Conservation (phyloP, 2,797 vertebrate genomes). For the Sebastes paucispinis region DNA sequence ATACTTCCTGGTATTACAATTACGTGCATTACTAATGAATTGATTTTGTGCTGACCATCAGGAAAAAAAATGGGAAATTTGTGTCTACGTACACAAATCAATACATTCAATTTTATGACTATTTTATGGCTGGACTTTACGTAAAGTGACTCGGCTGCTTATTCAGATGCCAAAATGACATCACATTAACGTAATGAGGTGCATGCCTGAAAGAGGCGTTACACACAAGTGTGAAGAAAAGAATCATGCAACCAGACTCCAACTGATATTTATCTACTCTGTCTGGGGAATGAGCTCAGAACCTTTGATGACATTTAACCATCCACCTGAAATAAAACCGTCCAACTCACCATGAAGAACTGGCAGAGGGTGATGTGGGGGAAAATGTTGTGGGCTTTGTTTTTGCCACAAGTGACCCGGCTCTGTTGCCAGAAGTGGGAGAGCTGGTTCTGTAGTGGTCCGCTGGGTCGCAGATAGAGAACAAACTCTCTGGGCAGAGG, state of each 20-base stretch:
- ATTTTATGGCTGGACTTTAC: neutral
- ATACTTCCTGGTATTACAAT: no score
- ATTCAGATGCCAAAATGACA: neutral
- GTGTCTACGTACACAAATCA: no score
- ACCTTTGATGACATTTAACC: neutral
- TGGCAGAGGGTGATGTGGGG: slow-evolving; percentile 98
- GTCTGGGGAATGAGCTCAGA: neutral
- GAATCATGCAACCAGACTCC: neutral
- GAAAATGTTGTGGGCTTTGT: slow-evolving; percentile 98
- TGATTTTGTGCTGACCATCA: no score
- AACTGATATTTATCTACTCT: neutral
- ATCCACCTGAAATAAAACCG: neutral
- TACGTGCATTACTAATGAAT: fast-evolving
- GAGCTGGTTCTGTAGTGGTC: slow-evolving; percentile 93
- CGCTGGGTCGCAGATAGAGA: slow-evolving; percentile 93
- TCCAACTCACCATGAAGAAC: slow-evolving; percentile 93
- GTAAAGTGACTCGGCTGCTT: neutral
- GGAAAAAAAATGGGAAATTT: no score
- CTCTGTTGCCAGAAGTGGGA: slow-evolving; percentile 97
- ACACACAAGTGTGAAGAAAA: neutral
- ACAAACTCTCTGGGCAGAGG: slow-evolving; percentile 93
- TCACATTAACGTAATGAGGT: neutral
- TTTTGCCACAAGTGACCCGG: slow-evolving; percentile 93
- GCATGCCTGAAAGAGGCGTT: neutral
- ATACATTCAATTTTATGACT: no score